These are phyloP conservation scores for Apamea crenata DNA, from an alignment of 2,888 invertebrate genomes.

Conservation along the genomic window DNA sequence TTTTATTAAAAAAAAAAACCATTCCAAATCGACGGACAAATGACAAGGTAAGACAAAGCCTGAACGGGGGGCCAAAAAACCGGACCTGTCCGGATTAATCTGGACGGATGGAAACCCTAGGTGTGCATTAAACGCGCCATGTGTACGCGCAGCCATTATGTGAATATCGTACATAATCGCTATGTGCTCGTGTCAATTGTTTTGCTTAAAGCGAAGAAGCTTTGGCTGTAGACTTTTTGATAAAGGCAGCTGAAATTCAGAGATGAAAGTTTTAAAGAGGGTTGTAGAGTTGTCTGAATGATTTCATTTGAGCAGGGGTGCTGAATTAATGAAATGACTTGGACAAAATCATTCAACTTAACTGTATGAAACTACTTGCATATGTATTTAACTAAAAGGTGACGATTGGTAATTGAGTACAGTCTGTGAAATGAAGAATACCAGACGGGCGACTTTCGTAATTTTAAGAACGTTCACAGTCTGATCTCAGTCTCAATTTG, in stretches of 20 bases:
- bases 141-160: slow-evolving; percentile 72
- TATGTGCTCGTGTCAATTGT: slow-evolving; percentile 75
- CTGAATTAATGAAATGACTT: background rate
- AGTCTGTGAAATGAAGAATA: too few species aligned
- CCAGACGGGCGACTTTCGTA: too few species aligned
- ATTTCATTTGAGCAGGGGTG: background rate
- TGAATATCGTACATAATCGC: slow-evolving; percentile 71
- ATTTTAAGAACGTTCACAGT: too few species aligned
- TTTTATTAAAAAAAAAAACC: background rate
- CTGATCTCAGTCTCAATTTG: too few species aligned
- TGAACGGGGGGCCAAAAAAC: background rate
- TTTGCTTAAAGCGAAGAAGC: slow-evolving; percentile 69
- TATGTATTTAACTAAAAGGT: too few species aligned
- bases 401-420: background rate
- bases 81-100: background rate
- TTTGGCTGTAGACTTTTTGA: background rate
- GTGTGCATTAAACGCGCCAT: slow-evolving; percentile 74
- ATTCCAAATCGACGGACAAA: background rate
- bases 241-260: background rate
- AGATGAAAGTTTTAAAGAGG: background rate
- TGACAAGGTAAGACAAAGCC: background rate
- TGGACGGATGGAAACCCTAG: background rate
- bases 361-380: background rate
- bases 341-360: background rate
- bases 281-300: background rate